Conservation (phyloP, 2,113 vertebrate species). For the Oncorhynchus clarkii region DNA sequence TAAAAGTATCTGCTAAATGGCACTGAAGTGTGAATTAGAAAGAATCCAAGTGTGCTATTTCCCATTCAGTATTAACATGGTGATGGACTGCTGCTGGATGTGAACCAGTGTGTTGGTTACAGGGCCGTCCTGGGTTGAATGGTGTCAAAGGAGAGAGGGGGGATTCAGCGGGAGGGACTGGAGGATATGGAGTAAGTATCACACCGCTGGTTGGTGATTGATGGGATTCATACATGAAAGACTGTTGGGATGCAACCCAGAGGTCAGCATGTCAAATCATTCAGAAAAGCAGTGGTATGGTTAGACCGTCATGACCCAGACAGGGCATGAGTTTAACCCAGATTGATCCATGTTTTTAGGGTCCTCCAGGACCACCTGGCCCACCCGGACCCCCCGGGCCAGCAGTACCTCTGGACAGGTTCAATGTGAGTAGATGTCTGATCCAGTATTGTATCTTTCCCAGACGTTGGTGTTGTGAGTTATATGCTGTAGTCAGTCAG, state of each 20-base stretch:
- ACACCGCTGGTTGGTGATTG: neutral
- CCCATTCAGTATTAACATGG: neutral
- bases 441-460: too few species aligned
- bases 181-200: conserved; percentile 73
- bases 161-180: conserved; percentile 62
- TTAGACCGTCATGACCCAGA: neutral
- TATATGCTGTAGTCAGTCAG: too few species aligned
- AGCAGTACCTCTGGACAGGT: conserved; percentile 24
- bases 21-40: neutral
- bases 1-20: too few species aligned
- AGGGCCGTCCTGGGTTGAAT: conserved; percentile 93
- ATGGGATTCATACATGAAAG: neutral
- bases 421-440: conserved; percentile 52
- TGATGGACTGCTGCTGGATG: neutral
- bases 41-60: neutral
- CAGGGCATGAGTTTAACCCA: neutral
- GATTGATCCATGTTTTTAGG: conserved; percentile 54
- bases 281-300: too few species aligned
- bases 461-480: neutral
- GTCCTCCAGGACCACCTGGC: conserved; percentile 78
- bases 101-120: neutral
- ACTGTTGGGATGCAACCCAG: too few species aligned
- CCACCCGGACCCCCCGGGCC: conserved; percentile 63
- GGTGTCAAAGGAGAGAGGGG: conserved; percentile 90
- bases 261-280: too few species aligned